Percentiles rank a stretch among this genome's conserved stretches.
phyloP scores from a whole-genome alignment of 2,888 invertebrate species.

The Ormyrus rosae region DNA sequence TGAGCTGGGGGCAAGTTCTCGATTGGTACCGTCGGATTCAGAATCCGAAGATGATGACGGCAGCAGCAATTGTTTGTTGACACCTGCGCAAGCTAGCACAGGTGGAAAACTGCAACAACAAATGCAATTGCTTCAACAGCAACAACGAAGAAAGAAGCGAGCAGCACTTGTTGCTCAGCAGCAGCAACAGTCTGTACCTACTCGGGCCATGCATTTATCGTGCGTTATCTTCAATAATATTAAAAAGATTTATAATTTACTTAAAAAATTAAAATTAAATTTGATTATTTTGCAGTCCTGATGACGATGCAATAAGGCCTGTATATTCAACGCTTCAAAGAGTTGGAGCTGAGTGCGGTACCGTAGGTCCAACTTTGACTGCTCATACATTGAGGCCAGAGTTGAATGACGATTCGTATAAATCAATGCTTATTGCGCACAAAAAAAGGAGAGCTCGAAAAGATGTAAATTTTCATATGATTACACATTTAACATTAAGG shows the following conservation, averaged over 20 bases:
- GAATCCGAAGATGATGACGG: slow-evolving; percentile 51
- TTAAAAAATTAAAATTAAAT: neutral
- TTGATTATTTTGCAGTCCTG: slow-evolving; percentile 31
- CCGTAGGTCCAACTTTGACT: slow-evolving; percentile 66
- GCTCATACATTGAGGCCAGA: slow-evolving; percentile 75
- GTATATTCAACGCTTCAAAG: slow-evolving; percentile 73
- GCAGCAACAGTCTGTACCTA: slow-evolving; percentile 37
- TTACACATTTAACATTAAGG: neutral
- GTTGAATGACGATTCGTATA: slow-evolving; percentile 82
- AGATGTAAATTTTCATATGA: slow-evolving; percentile 77
- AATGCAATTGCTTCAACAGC: slow-evolving; percentile 48
- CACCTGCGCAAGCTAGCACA: slow-evolving; percentile 53
- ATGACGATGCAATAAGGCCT: slow-evolving; percentile 71
- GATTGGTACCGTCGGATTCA: slow-evolving; percentile 60
- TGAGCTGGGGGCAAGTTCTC: slow-evolving; percentile 68
- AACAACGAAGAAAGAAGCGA: slow-evolving; percentile 47
- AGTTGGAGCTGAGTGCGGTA: slow-evolving; percentile 58
- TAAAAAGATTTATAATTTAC: neutral
- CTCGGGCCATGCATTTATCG: slow-evolving; percentile 47
- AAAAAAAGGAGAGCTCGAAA: slow-evolving; percentile 83
- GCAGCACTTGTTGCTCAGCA: slow-evolving; percentile 38
- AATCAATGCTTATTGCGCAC: slow-evolving; percentile 83
- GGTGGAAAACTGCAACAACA: slow-evolving; percentile 57
- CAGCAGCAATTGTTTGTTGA: slow-evolving; percentile 44
- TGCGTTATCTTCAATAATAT: neutral